Evolutionary conservation across 2,113 vertebrate genomes (phyloP), one percentile per base, ranked within the genome.

Genomic region (Oceanites oceanicus): DNA sequence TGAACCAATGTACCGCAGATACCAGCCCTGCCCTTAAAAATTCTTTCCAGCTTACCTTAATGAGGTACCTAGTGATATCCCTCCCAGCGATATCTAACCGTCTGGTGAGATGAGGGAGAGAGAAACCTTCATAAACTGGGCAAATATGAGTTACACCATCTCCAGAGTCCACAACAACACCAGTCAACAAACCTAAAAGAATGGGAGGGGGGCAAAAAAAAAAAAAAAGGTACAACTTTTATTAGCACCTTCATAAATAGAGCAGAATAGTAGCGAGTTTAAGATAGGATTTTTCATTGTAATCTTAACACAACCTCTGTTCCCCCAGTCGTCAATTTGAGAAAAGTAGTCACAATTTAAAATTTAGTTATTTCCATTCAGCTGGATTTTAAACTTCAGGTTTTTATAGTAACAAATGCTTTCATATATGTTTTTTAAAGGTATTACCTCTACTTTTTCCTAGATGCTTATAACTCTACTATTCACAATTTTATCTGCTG

Each of bases 51-150:
- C 92, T 98, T 95, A 99, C 99, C 98, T 99, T 99, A 85, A 99
- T 99, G 96, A 99, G 99, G 96, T 99, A 99, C 94, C 99, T 99
- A 83, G 99, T 99, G 97, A 99, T 99, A 97, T 99, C 99, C 95
- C 99, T 99, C 92, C 99, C 99, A 44, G 99, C 99, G 5, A 99
- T 99, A 96, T 99, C 99, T 94, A 99, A 98, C 93, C 99, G 98
- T 92, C 99, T 98, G 7, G 99, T 99, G 92, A 99, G 98, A 83
- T 99, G 99, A 92, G 99, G 99, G 88, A 99, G 98, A 93, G 99
- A 99, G 97, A 99, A 99, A 25, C 99, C 99, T 97, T 99, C 99
- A 59, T 99, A 99, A n/a, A 99, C 99, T 17, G 99, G 99, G 96
- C 99, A 99, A 92, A 99, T 99, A 85, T 99, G 99, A 42, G 99